These are phyloP conservation scores for Geophilus truncorum DNA, from an alignment of 2,888 invertebrate genomes.

Conservation along the genomic window DNA sequence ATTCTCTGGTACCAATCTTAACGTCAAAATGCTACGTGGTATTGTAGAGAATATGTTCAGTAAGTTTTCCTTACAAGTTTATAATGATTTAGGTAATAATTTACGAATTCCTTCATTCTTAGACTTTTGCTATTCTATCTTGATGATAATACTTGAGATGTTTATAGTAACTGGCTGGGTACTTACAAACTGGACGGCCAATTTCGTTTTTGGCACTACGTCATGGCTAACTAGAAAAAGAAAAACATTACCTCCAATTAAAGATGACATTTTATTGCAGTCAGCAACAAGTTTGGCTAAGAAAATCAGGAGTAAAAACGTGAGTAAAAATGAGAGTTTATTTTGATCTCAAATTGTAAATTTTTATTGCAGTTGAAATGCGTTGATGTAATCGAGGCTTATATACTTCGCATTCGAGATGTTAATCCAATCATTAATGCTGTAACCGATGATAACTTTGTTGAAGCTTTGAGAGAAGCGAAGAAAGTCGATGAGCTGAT, in stretches of 20 bases:
- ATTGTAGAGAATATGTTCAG: too few relatives aligned
- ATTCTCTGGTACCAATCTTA: too few relatives aligned
- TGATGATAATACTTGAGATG: too few relatives aligned
- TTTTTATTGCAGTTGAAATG: slow-evolving; percentile 62
- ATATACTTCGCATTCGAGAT: slow-evolving; percentile 68
- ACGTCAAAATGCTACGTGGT: too few relatives aligned
- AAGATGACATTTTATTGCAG: slow-evolving; percentile 65
- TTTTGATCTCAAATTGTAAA: not conserved
- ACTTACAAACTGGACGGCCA: too few relatives aligned
- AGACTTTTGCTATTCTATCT: too few relatives aligned
- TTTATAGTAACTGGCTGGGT: too few relatives aligned
- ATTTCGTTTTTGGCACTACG: too few relatives aligned
- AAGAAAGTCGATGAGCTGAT: slow-evolving; percentile 65
- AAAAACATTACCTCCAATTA: slow-evolving; percentile 64
- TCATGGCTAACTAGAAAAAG: too few relatives aligned
- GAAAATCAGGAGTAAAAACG: slow-evolving; percentile 73
- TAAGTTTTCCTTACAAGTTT: too few relatives aligned
- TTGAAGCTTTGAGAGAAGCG: slow-evolving; percentile 72
- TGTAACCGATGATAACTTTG: slow-evolving; percentile 73
- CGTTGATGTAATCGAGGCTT: slow-evolving; percentile 65
- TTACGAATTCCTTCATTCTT: too few relatives aligned
- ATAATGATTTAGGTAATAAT: too few relatives aligned
- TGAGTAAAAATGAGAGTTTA: slow-evolving; percentile 44
- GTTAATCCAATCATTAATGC: slow-evolving; percentile 76
- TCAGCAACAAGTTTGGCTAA: slow-evolving; percentile 68